Evolutionary conservation across 2,888 invertebrate species (phyloP).

Genomic region (Platyscelio sp.): DNA sequence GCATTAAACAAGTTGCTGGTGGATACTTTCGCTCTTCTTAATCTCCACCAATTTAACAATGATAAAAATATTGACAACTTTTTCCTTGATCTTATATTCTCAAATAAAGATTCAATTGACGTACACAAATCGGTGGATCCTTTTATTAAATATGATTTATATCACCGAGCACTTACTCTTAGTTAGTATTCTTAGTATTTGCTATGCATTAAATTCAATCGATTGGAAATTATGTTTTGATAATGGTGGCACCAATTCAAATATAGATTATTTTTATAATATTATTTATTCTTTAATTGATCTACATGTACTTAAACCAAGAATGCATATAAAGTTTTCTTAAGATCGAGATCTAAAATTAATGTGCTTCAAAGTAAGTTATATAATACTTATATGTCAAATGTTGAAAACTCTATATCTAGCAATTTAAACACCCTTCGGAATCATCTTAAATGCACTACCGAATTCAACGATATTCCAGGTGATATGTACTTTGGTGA

Average conservation of each 20-base stretch:
- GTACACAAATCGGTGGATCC: background rate
- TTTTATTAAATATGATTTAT: background rate
- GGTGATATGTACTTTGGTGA: background rate
- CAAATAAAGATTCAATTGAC: background rate
- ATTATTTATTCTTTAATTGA: background rate
- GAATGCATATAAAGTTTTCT: background rate
- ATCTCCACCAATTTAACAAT: background rate
- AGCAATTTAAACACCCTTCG: background rate
- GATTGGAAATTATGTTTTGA: background rate
- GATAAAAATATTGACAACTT: background rate
- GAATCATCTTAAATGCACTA: background rate
- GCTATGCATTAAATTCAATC: background rate
- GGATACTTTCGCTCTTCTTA: background rate
- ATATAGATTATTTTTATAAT: background rate
- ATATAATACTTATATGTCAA: background rate
- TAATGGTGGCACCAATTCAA: background rate
- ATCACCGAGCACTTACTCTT: background rate
- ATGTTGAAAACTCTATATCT: background rate
- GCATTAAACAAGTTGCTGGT: background rate
- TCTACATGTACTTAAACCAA: background rate
- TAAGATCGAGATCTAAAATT: background rate
- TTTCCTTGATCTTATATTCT: conserved; percentile 8
- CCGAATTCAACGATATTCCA: background rate
- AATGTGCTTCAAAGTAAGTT: background rate
- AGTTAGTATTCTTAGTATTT: too few species aligned